These are phyloP conservation scores for Pseudopleuronectes americanus DNA, from an alignment of 2,797 vertebrate species.

Conservation along the genomic window DNA sequence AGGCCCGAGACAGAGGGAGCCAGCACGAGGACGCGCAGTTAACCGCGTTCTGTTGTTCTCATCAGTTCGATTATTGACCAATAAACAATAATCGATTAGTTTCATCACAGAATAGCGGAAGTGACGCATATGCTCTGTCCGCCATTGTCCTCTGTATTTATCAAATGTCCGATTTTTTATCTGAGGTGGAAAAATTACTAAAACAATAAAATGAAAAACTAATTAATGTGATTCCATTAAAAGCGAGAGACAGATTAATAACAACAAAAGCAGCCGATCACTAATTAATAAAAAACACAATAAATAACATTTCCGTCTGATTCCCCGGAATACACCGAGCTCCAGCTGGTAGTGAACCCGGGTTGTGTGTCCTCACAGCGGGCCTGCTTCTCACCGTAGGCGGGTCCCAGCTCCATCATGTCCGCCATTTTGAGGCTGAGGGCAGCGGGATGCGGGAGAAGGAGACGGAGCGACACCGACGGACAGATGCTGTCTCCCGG, in stretches of 20 bases:
- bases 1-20: constrained; percentile 24
- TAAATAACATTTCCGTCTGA: no score
- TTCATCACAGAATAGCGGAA: not conserved
- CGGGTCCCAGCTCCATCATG: constrained; percentile 83
- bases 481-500: constrained; percentile 17
- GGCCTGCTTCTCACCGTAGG: constrained; percentile 79
- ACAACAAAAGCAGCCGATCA: no score
- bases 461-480: constrained; percentile 35
- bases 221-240: no score
- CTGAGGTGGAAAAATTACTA: no score
- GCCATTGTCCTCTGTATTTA: not conserved
- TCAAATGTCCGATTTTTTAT: no score
- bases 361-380: not conserved
- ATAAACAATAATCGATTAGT: not conserved
- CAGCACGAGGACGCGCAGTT: constrained; percentile 41
- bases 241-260: no score
- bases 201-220: no score
- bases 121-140: not conserved
- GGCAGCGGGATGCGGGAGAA: constrained; percentile 42
- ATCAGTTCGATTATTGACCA: not conserved
- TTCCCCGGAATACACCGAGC: no score
- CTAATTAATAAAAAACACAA: no score
- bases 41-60: not conserved
- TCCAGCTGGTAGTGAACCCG: no score
- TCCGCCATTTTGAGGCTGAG: constrained; percentile 85